Evolutionary conservation across 2,888 invertebrate species (phyloP).

Genomic region (Noctua comes): DNA sequence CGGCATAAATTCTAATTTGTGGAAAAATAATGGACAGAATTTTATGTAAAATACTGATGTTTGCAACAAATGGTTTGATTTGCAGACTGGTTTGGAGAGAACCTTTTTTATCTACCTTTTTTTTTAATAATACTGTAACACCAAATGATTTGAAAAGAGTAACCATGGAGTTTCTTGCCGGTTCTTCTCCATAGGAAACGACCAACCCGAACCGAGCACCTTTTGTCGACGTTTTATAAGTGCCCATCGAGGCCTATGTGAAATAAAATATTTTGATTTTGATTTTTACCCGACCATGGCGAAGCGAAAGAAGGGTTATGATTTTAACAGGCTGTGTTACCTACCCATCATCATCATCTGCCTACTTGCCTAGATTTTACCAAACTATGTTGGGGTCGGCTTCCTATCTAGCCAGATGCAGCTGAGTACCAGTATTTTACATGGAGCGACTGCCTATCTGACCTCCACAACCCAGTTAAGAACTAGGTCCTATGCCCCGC

Average conservation of each 20-base stretch:
- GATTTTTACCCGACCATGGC: not conserved
- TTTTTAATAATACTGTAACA: too few species aligned
- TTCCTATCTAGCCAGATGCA: not conserved
- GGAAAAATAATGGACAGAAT: slow-evolving; percentile 52
- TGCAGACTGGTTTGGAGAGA: not conserved
- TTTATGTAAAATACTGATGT: not conserved
- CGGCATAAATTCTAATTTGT: slow-evolving; percentile 74
- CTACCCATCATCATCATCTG: not conserved
- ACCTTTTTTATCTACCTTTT: too few species aligned
- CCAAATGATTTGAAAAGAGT: too few species aligned
- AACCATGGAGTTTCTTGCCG: too few species aligned
- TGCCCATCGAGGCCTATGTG: too few species aligned
- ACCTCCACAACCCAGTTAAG: not conserved
- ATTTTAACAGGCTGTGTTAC: not conserved
- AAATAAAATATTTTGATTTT: too few species aligned
- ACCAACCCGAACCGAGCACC: too few species aligned
- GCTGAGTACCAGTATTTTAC: not conserved
- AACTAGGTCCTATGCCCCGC: not conserved
- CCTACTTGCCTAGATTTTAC: not conserved
- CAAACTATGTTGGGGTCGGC: not conserved
- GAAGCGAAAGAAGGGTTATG: not conserved
- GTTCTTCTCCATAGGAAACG: too few species aligned
- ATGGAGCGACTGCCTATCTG: not conserved
- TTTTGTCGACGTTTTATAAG: too few species aligned
- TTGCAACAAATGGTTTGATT: not conserved